These are phyloP conservation scores for Teleogryllus oceanicus DNA, from an alignment of 2,888 invertebrate species.

Conservation along the genomic window DNA sequence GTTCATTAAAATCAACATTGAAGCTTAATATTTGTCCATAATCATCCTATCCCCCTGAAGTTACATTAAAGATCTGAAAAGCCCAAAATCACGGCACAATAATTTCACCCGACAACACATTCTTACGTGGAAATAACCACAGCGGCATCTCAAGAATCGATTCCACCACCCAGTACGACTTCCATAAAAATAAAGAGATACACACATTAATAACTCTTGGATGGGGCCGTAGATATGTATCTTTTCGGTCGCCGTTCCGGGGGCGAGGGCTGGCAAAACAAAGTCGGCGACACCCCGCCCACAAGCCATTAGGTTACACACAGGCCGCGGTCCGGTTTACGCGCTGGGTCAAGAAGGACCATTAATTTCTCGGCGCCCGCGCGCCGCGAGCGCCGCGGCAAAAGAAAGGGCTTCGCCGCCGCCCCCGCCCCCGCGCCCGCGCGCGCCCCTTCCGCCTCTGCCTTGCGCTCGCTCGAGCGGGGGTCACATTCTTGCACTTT, in stretches of 20 bases:
- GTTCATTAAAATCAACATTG: too few species aligned
- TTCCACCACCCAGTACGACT: background rate
- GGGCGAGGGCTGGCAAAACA: background rate
- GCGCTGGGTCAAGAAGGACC: conserved; percentile 6
- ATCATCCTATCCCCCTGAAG: too few species aligned
- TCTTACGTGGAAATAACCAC: too few species aligned
- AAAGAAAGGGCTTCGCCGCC: background rate
- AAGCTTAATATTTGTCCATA: too few species aligned
- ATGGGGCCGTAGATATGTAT: background rate
- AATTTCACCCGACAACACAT: too few species aligned
- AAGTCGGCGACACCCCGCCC: background rate
- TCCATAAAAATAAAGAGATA: background rate
- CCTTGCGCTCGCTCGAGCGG: background rate
- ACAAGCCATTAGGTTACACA: conserved; percentile 3
- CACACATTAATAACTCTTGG: background rate
- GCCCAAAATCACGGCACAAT: too few species aligned
- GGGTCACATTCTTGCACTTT: too few species aligned
- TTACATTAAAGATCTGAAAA: too few species aligned
- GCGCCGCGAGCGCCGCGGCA: background rate
- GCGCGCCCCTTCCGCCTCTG: background rate
- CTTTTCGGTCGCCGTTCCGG: background rate
- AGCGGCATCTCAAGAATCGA: too few species aligned
- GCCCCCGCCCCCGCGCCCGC: background rate
- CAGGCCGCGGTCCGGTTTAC: conserved; percentile 5
- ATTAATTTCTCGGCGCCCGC: background rate